Evolutionary conservation across 2,797 vertebrate genomes (phyloP), one percentile per base, ranked within the genome.

Genomic region (Protosalanx chinensis): DNA sequence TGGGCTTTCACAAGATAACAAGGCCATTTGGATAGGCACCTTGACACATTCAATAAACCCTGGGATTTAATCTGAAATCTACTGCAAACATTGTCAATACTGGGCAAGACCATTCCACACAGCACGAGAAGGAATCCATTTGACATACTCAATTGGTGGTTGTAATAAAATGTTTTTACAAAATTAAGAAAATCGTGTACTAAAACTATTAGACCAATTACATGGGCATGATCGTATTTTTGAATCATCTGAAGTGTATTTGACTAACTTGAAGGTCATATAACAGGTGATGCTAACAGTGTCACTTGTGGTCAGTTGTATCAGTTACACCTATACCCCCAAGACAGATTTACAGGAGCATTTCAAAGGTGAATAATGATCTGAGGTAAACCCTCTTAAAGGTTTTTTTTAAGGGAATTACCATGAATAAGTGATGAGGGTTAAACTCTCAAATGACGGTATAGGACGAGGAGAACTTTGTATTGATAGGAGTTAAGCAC

Each of bases 201-300:
- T 20, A 6, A 65, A 46, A 65, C 41, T 20, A 13, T 10, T 29
- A 15, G 23, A 30, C 16, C 53, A 27, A 1, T n/a, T 68, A 56
- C 29, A 53, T 67, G 15, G 8, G 29, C 27, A 15, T 66, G 12
- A 46, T 27, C 23, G 23, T 51, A 3, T 4, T 23, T 49, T 27
- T 49, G 41, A 67, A 6, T 51, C 23, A 6, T 29, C 37, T 18
- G 23, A 66, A 66, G 35, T 12, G 12, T 13, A 29, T 4, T 61
- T 30, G 20, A 61, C 12, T 27, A 41, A 13, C 23, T 2, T 53
- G 37, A 61, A 64, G 46, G 29, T 53, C 12, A 20, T 20, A 67
- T 67, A 67, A 51, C 72, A 58, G 29, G 35, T 67, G 72, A 73
- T 60, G 35, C n/a, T 67, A 73, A 73, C 68, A 68, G 30, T 20